Percentiles rank a stretch among this genome's conserved stretches.
Conservation (phyloP, 1,140 invertebrate species). For the Brachionus koreanus region DNA sequence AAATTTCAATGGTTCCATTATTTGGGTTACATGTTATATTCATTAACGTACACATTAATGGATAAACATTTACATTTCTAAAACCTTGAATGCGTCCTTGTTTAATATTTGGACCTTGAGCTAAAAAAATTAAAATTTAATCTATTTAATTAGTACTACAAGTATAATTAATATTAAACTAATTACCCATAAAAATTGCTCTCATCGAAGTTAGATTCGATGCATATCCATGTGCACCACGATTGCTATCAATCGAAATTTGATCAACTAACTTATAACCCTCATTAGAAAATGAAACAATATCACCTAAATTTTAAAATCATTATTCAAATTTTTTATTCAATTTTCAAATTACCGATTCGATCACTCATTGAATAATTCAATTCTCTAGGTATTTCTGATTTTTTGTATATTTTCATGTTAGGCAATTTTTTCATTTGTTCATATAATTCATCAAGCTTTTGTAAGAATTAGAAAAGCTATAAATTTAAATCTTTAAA, state of each 20-base stretch:
- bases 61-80: constrained; percentile 66
- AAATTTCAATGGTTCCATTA: background rate
- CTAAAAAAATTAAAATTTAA: constrained; percentile 49
- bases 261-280: background rate
- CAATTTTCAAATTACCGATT: background rate
- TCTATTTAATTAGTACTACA: no score
- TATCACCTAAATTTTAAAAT: background rate
- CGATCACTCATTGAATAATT: constrained; percentile 55
- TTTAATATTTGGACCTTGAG: constrained; percentile 66
- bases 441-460: constrained; percentile 62
- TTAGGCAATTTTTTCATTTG: constrained; percentile 57
- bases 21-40: constrained; percentile 54
- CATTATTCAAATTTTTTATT: background rate
- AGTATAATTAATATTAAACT: no score
- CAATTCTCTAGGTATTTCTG: constrained; percentile 62
- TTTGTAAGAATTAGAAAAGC: constrained; percentile 52
- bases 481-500: background rate
- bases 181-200: constrained; percentile 67
- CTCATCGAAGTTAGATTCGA: constrained; percentile 64
- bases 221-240: constrained; percentile 68
- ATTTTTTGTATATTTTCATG: constrained; percentile 63
- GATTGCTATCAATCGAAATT: background rate
- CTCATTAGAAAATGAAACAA: constrained; percentile 28
- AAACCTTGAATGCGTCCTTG: constrained; percentile 62
- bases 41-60: constrained; percentile 66